Conservation (phyloP, 1,140 invertebrate species). For the Phymastichus coffea region DNA sequence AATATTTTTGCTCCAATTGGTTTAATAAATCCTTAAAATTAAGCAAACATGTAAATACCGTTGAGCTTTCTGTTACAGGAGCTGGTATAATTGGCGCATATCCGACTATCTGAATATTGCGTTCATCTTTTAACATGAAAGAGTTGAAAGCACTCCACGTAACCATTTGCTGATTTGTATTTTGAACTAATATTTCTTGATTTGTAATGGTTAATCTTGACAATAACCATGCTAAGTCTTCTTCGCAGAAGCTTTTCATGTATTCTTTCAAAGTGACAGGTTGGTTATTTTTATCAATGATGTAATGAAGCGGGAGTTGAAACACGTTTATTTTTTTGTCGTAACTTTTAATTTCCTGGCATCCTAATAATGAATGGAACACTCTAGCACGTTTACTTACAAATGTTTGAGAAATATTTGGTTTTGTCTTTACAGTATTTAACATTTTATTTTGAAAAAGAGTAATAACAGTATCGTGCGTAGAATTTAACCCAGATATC, state of each 20-base stretch:
- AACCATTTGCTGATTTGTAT: neutral
- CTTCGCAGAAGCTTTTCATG: neutral
- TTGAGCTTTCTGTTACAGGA: constrained; percentile 6
- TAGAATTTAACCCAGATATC: constrained; percentile 18
- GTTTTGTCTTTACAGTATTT: too few species aligned
- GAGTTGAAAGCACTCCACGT: too few species aligned
- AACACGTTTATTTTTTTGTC: neutral
- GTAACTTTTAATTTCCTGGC: constrained; percentile 7
- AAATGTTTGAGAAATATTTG: neutral
- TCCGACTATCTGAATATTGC: constrained; percentile 2
- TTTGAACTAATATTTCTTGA: neutral
- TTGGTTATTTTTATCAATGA: neutral
- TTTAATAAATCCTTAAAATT: too few species aligned
- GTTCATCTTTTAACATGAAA: constrained; percentile 1
- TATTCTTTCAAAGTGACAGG: neutral
- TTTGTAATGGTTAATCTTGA: neutral
- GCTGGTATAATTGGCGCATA: constrained; percentile 21
- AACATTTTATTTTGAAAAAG: too few species aligned
- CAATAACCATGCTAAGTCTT: too few species aligned
- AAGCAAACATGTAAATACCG: too few species aligned
- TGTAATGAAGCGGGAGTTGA: neutral
- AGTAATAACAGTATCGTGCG: too few species aligned
- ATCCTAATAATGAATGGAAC: neutral
- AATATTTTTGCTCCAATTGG: constrained; percentile 23
- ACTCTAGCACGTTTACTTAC: neutral